These are phyloP conservation scores for Drosophila aldrichi DNA, from an alignment of 2,888 invertebrate genomes.

Conservation along the genomic window DNA sequence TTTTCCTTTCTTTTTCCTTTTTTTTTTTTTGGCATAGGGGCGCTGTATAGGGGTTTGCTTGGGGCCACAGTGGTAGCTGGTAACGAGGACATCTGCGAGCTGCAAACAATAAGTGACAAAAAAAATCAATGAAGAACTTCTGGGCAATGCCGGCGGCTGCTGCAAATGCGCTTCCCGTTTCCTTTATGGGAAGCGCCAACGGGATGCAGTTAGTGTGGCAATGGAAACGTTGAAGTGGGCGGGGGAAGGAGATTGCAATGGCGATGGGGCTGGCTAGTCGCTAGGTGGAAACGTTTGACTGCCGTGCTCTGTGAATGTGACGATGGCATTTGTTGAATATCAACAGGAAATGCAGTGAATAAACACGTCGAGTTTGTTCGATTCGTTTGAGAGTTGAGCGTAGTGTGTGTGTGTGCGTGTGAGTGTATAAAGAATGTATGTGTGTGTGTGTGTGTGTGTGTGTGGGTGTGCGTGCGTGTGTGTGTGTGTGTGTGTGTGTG, in stretches of 20 bases:
- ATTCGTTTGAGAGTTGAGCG: slow-evolving; percentile 29
- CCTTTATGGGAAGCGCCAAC: slow-evolving; percentile 47
- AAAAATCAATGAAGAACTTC: slow-evolving; percentile 70
- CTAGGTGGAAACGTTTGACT: slow-evolving; percentile 21
- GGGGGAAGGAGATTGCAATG: background rate
- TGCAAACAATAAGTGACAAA: slow-evolving; percentile 67
- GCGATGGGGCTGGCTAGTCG: background rate
- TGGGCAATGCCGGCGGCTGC: slow-evolving; percentile 48
- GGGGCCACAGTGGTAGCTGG: slow-evolving; percentile 12
- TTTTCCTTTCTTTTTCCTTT: background rate
- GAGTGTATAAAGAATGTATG: slow-evolving; percentile 7
- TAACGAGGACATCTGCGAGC: slow-evolving; percentile 32
- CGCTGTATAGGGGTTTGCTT: background rate
- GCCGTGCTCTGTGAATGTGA: slow-evolving; percentile 24
- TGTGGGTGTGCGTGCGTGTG: background rate
- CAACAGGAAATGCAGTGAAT: slow-evolving; percentile 81
- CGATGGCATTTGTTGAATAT: slow-evolving; percentile 72
- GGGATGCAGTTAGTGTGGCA: slow-evolving; percentile 50
- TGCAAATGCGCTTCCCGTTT: slow-evolving; percentile 77
- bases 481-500: background rate
- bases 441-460: background rate
- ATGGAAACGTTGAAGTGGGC: background rate
- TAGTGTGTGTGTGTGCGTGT: slow-evolving; percentile 25
- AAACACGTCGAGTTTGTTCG: slow-evolving; percentile 66
- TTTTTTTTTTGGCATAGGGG: slow-evolving; percentile 1